A percentile compares a stretch with the other conserved stretches of the same genome.
Evolutionary conservation across 2,113 vertebrate species (phyloP).

Genomic region (Cricetomys ansorgei): DNA sequence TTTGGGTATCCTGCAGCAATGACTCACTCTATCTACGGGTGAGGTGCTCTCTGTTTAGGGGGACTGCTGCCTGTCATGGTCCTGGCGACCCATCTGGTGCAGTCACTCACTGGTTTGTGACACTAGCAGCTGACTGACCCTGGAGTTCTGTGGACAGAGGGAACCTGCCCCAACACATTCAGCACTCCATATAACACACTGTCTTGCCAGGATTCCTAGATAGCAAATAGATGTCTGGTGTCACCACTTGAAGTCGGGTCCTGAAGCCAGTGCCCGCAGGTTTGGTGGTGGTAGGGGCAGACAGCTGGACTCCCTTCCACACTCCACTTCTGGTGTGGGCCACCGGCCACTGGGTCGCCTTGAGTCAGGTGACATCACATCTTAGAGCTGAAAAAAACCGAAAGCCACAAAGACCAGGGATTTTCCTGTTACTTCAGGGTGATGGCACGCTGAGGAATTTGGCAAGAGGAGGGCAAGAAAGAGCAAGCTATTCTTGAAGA

Average conservation of each 20-base stretch:
- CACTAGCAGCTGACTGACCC: background rate
- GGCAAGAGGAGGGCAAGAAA: too few species aligned
- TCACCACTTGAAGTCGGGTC: background rate
- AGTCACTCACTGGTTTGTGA: background rate
- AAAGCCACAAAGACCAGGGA: background rate
- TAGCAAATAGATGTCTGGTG: background rate
- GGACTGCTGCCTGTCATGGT: background rate
- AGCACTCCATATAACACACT: background rate
- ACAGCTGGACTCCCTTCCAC: background rate
- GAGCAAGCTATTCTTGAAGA: too few species aligned
- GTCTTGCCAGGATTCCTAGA: background rate
- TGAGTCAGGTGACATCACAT: background rate
- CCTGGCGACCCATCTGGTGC: background rate
- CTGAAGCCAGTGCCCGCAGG: background rate
- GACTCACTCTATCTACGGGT: background rate
- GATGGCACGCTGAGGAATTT: background rate
- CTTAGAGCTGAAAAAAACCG: too few species aligned
- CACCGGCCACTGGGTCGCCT: background rate
- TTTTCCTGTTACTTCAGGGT: background rate
- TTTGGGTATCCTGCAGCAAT: background rate
- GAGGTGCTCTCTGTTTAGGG: accelerated
- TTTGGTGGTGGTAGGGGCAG: background rate
- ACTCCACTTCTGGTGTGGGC: background rate
- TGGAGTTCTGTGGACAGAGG: background rate
- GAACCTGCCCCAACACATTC: background rate